Conservation (phyloP, 2,113 vertebrate genomes). For the Bucco capensis region DNA sequence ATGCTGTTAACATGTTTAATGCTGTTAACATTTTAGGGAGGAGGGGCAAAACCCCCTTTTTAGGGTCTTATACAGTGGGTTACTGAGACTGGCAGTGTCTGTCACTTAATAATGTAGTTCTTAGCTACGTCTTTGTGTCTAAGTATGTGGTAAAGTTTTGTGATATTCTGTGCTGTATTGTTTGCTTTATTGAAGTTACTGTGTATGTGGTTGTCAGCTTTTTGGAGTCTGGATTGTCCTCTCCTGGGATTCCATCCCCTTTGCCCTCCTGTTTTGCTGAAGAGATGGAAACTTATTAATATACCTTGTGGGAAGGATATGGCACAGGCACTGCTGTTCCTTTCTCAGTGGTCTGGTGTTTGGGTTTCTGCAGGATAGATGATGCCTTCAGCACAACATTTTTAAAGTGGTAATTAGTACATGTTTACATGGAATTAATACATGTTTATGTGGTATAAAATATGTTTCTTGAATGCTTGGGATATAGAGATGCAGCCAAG, state of each 20-base stretch:
- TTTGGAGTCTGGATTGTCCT: neutral
- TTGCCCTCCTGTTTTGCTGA: neutral
- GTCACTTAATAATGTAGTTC: neutral
- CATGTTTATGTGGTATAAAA: neutral
- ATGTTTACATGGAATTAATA: neutral
- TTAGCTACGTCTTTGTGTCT: neutral
- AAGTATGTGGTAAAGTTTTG: neutral
- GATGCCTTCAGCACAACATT: neutral
- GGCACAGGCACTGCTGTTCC: neutral
- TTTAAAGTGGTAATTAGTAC: neutral
- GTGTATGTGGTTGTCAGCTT: neutral
- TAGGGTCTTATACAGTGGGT: neutral
- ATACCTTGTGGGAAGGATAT: accelerated
- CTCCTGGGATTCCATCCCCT: neutral
- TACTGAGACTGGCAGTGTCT: neutral
- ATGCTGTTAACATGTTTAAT: neutral
- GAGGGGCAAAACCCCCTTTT: no score
- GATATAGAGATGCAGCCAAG: neutral
- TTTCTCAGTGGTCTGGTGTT: neutral
- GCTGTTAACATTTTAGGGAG: neutral
- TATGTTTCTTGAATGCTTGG: neutral
- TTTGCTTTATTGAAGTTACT: neutral
- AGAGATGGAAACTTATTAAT: neutral
- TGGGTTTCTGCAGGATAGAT: neutral
- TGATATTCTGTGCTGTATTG: neutral